Evolutionary conservation across 2,797 vertebrate species (phyloP), one percentile per base, ranked within the genome.

Genomic region (Sebastes ruberrimus): DNA sequence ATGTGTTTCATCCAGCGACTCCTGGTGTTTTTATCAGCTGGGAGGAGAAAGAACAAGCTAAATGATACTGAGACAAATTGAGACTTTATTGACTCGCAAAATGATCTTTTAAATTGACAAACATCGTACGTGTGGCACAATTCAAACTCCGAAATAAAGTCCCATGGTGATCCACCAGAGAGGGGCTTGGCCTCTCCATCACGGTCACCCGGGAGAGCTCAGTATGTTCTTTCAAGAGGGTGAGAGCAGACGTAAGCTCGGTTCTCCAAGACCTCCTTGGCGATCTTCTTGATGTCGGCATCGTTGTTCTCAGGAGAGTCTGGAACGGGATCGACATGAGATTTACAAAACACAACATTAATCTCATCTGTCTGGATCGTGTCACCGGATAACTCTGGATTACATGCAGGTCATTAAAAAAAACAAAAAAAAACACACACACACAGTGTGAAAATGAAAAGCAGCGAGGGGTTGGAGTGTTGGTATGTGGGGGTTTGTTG

Each of bases 251-350:
- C 76, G 62, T 98, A 98, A 0, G 95, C 62, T 76, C 97, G 92
- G 73, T 97, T 97, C 52, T 97, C 96, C 33, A 99, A 89, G 5
- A 99, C 90, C 30, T 95, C 94, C 81, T 84, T 88, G 63, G 98
- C 97, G 42, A 97, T 97, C 92, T 99, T 99, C 94, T 97, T 98
- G 77, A 98, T 95, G 80, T 35, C 93, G 67, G 96, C 97, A 57
- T 98, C 98, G 25, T 97, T 91, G 85, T 98, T 99, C 92, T 98
- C 97, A 2, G 97, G 95, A 22, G 95, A 92, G 89, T 97, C 98
- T 98, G 52, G 30, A 94, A 93, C 11, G 10, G 62, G 35, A 90
- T 66, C 30, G 14, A 65, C n/a, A 76, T 10, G 2, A 6, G 65
- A 74, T 74, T 82, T 49, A 68, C 30, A 75, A 66, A 57, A 49